Evolutionary conservation across 2,888 invertebrate genomes (phyloP).

Genomic region (Nephrotoma flavescens): DNA sequence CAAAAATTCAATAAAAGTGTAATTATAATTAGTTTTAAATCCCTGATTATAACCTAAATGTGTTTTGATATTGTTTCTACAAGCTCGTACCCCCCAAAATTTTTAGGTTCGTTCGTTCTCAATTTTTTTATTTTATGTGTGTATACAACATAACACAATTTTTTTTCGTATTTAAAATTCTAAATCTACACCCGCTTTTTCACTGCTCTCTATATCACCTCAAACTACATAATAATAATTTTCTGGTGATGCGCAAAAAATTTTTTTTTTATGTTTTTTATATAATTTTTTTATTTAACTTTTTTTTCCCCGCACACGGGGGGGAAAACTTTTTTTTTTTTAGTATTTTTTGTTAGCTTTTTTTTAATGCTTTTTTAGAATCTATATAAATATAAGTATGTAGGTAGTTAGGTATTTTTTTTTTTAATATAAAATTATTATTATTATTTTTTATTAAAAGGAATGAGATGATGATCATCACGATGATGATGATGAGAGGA

Average conservation of each 20-base stretch:
- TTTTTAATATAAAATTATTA: not conserved
- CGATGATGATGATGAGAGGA: not conserved
- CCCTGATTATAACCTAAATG: not conserved
- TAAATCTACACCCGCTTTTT: not conserved
- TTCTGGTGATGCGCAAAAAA: not conserved
- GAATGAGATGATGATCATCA: not conserved
- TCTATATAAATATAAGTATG: not conserved
- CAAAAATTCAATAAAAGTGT: not conserved
- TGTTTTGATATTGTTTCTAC: not conserved
- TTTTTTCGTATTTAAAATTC: not conserved
- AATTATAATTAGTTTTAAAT: not conserved
- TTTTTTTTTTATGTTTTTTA: not conserved
- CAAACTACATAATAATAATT: not conserved
- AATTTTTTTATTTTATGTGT: not conserved
- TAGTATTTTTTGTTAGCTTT: not conserved
- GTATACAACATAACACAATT: not conserved
- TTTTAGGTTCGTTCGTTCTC: not conserved
- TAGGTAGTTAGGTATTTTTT: not conserved
- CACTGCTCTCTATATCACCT: not conserved
- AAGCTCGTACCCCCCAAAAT: not conserved
- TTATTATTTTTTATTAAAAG: not conserved
- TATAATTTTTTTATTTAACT: not conserved
- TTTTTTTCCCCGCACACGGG: not conserved
- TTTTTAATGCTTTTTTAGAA: not conserved
- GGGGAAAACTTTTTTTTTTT: not conserved